Base-by-base conservation (phyloP, 2,113 vertebrate genomes). In the Bubo scandiacus region DNA sequence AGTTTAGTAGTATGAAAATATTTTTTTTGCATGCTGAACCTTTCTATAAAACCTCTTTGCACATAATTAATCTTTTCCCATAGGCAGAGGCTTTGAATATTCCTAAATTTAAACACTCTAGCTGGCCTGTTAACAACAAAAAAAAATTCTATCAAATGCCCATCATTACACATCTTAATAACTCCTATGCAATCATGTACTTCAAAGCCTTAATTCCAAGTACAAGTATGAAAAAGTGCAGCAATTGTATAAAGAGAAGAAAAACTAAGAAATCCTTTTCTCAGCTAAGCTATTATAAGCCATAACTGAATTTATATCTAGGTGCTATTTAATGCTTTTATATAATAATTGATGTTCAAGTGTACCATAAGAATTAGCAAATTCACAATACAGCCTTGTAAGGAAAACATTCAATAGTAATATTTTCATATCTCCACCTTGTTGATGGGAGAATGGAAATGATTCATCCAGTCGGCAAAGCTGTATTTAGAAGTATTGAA, bases 31-130 rank as follows among this genome's bases (percentile, higher is more conserved):
- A n/a, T n/a, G 9, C 11, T 75, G 43, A 84, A 61, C 19, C n/a
- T 85, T 91, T 93, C 71, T 89, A 45, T 88, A 74, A 94, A 94
- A 71, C 40, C 49, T 89, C 81, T 94, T 96, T 95, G 51, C 70
- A 94, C 83, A 52, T 94, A 94, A 91, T 96, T 97, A 71, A 4
- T 32, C 42, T 85, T 96, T 87, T 49, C 78, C 86, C 52, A 73
- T 43, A 93, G 51, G 55, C 66, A 92, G 29, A 87, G 47, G 18
- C 55, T 83, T 95, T 70, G 30, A 77, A 52, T 83, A 81, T 87
- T 79, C 38, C 30, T 86, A 66, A 85, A 66, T 84, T 71, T 61
- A 93, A 91, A 40, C 43, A 55, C 47, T 92, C 62, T 74, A 57
- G 4, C n/a, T 91, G 45, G 40, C 32, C 21, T 86, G 25, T 66